Percentiles rank a stretch among this genome's conserved stretches.
phyloP scores from a whole-genome alignment of 1,140 invertebrate genomes.

The Drosophila sturtevanti region DNA sequence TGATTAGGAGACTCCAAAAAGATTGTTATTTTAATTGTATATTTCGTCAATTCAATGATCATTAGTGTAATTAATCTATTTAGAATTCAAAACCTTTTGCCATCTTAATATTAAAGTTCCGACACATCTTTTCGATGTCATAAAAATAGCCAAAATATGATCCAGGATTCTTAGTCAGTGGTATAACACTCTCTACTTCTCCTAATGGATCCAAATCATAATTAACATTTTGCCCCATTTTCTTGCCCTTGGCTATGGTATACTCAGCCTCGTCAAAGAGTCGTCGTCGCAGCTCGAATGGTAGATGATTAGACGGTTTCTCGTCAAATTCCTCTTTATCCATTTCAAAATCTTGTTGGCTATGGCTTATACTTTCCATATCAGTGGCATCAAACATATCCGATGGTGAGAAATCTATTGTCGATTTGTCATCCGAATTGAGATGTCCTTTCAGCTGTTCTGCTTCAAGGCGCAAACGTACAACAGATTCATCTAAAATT shows the following conservation, averaged over 20 bases:
- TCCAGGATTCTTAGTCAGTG: background rate
- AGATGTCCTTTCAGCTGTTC: background rate
- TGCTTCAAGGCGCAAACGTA: background rate
- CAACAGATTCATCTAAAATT: background rate
- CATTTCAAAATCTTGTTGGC: no score
- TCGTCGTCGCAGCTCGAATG: background rate
- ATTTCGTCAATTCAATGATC: background rate
- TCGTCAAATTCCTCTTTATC: background rate
- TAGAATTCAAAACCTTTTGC: background rate
- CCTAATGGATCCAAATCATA: background rate
- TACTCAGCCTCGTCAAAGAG: conserved; percentile 9
- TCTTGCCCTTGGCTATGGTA: conserved; percentile 18
- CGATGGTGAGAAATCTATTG: no score
- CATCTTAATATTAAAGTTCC: conserved; percentile 10
- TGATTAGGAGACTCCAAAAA: no score
- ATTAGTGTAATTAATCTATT: background rate
- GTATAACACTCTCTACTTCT: background rate
- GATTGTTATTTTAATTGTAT: no score
- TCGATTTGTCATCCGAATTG: background rate
- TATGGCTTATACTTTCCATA: no score
- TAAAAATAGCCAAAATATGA: background rate
- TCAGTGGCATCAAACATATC: no score
- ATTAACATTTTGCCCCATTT: background rate
- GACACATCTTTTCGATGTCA: background rate
- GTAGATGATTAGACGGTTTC: background rate